Conservation (phyloP, 2,797 vertebrate genomes). For the Vireo griseus region DNA sequence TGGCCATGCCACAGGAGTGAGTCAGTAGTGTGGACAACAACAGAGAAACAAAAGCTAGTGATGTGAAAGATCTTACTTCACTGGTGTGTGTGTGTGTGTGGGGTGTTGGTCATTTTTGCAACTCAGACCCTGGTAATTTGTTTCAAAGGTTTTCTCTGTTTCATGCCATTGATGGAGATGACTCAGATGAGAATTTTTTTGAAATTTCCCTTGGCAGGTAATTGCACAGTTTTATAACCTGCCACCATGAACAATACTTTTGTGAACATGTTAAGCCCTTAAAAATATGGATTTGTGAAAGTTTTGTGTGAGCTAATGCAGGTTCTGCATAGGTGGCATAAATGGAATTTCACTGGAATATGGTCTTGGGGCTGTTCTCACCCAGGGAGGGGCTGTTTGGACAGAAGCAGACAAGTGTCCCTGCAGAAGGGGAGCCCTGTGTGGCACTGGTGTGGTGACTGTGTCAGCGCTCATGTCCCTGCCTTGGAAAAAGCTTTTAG, state of each 20-base stretch:
- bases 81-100: background rate
- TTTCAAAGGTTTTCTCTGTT: slow-evolving; percentile 44
- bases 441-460: rapidly evolving
- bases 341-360: background rate
- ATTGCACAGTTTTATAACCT: background rate
- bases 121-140: background rate
- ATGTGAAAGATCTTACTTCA: background rate
- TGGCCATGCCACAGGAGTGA: background rate
- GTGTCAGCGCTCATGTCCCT: background rate
- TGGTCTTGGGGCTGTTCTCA: background rate
- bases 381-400: background rate
- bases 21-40: background rate
- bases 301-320: background rate
- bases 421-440: background rate
- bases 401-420: background rate
- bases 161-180: background rate
- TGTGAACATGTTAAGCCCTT: background rate
- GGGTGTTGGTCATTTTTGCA: background rate
- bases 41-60: background rate
- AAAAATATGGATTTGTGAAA: background rate
- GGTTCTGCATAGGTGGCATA: background rate
- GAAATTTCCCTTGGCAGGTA: slow-evolving; percentile 19
- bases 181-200: slow-evolving; percentile 22
- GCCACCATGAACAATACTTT: background rate
- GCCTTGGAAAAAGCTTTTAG: background rate